Conservation (phyloP, 1,140 invertebrate species). For the Tetramorium parvispinum region DNA sequence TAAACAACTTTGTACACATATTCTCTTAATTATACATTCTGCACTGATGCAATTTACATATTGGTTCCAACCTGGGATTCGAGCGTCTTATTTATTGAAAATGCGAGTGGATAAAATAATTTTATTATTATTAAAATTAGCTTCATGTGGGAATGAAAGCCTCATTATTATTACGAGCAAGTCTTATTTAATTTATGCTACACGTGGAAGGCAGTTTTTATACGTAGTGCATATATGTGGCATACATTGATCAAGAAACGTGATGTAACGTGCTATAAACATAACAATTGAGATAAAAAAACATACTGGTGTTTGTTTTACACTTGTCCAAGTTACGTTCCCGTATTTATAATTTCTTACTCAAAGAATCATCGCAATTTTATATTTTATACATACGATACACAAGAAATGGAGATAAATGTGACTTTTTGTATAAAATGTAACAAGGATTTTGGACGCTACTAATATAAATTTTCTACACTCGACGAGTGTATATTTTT, state of each 20-base stretch:
- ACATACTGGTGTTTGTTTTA: background rate
- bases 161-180: background rate
- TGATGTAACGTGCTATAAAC: background rate
- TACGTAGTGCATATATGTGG: background rate
- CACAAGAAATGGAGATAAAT: background rate
- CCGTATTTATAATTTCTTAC: background rate
- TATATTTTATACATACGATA: background rate
- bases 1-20: background rate
- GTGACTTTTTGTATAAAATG: background rate
- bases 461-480: background rate
- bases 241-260: background rate
- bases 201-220: constrained; percentile 18
- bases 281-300: constrained; percentile 9
- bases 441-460: background rate
- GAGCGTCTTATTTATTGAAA: background rate
- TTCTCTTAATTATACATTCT: background rate
- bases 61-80: background rate
- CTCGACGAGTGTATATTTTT: background rate
- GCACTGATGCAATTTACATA: background rate
- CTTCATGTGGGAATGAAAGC: background rate
- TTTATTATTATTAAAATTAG: background rate
- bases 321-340: background rate
- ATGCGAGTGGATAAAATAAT: no score
- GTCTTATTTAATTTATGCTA: constrained; percentile 3
- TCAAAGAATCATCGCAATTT: background rate